Evolutionary conservation across 2,888 invertebrate genomes (phyloP).

Genomic region (Campaea margaritaria): DNA sequence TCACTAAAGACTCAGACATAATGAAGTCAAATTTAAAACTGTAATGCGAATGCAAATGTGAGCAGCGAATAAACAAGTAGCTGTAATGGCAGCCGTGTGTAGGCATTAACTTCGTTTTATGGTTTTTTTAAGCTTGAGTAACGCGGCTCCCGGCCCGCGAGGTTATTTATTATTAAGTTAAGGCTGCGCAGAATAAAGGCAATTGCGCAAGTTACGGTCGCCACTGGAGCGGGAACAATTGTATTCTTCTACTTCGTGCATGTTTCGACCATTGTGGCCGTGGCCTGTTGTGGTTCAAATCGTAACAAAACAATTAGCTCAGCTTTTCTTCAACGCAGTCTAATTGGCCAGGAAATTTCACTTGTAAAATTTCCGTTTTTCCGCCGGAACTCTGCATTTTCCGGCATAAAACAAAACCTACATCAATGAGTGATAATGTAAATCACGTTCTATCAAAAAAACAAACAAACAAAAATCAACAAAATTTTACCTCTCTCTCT

Average conservation of each 20-base stretch:
- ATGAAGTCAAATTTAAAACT: slow-evolving; percentile 16
- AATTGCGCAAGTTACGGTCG: slow-evolving; percentile 20
- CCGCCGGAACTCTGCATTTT: no score
- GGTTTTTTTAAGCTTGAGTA: slow-evolving; percentile 30
- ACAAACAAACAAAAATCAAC: no score
- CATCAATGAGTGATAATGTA: no score
- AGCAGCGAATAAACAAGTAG: slow-evolving; percentile 17
- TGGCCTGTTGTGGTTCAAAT: no score
- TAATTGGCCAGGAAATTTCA: no score
- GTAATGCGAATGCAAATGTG: slow-evolving; percentile 25
- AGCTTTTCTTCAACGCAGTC: no score
- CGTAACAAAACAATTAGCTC: no score
- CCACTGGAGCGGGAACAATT: not conserved
- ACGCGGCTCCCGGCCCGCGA: slow-evolving; percentile 14
- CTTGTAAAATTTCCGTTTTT: no score
- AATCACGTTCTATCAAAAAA: no score
- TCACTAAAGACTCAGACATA: slow-evolving; percentile 10
- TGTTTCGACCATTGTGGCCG: not conserved
- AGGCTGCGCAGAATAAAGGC: slow-evolving; percentile 16
- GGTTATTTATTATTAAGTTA: slow-evolving; percentile 30
- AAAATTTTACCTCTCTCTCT: no score
- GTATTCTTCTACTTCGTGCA: not conserved
- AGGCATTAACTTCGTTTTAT: slow-evolving; percentile 26
- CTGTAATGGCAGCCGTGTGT: slow-evolving; percentile 16
- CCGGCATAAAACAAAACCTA: no score